Evolutionary conservation across 2,113 vertebrate genomes (phyloP), one percentile per base, ranked within the genome.

Genomic region (Motacilla tschutschensis): DNA sequence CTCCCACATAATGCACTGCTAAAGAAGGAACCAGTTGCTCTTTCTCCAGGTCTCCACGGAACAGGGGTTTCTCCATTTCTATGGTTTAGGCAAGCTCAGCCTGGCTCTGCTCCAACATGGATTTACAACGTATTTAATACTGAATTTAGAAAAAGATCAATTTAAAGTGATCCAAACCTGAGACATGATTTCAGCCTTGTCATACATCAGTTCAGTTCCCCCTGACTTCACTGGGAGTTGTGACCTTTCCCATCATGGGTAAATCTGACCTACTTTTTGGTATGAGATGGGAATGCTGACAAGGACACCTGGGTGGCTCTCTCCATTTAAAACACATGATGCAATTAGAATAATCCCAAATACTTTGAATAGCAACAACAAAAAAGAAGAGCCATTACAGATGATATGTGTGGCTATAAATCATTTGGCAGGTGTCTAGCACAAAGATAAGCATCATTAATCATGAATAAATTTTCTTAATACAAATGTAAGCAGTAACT

Each of bases 351-450:
- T 71, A 88, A 89, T 77, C 35, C 64, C 26, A 59, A 92, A 78
- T 17, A 78, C 63, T 90, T 74, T 67, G 72, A 82, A 86, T 18
- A 87, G 85, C 38, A 82, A 70, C 59, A n/a, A 63, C 17, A 51
- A 67, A 69, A 60, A 55, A 79, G 55, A 80, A 67, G 46, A 54
- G 41, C 24, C 69, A 64, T 31, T 88, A 48, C 57, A 75, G 48
- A 83, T 66, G 51, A 84, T 31, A 65, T 9, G 38, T 5, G 1
- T 43, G 35, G 72, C 69, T 88, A 84, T 84, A 90, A 91, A 85
- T 85, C n/a, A 11, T 90, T 92, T 89, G 87, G 79, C 91, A 94
- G 89, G 47, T 95, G 84, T 72, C 87, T 89, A 88, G 72, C 58
- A 89, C 38, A 76, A 69, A 92, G 91, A 85, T 81, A 94, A 92